Conservation (phyloP, 1,140 invertebrate genomes). For the Carposina sasakii region DNA sequence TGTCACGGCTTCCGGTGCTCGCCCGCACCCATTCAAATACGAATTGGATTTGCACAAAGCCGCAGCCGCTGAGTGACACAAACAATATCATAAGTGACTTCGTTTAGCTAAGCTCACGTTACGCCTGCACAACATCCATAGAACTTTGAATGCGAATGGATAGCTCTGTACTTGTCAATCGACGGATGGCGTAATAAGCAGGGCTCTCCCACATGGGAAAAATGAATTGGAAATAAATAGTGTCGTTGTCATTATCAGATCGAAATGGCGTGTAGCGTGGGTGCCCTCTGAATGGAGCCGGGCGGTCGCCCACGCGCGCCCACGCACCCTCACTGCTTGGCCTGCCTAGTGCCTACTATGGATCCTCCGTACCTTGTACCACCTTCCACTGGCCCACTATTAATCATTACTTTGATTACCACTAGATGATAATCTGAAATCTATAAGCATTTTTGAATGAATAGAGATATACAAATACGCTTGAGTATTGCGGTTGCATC, state of each 20-base stretch:
- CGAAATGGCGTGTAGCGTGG: constrained; percentile 38
- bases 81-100: too few species aligned
- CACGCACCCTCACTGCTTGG: constrained; percentile 15
- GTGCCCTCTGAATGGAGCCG: constrained; percentile 48
- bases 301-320: constrained; percentile 36
- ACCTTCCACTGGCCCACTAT: constrained; percentile 16
- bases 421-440: too few species aligned
- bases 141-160: too few species aligned
- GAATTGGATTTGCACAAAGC: constrained; percentile 49
- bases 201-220: not conserved
- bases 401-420: constrained; percentile 37
- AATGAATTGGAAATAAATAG: constrained; percentile 20
- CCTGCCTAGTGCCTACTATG: constrained; percentile 16
- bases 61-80: constrained; percentile 24
- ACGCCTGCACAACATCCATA: too few species aligned
- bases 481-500: too few species aligned
- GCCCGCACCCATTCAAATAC: constrained; percentile 44
- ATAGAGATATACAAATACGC: too few species aligned
- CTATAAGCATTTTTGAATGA: too few species aligned
- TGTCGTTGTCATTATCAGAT: constrained; percentile 49
- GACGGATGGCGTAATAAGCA: too few species aligned
- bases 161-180: too few species aligned
- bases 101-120: too few species aligned
- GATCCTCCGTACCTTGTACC: constrained; percentile 19
- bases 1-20: constrained; percentile 57